Evolutionary conservation across 2,888 invertebrate species (phyloP).

Genomic region (Hydrotaea diabolus): DNA sequence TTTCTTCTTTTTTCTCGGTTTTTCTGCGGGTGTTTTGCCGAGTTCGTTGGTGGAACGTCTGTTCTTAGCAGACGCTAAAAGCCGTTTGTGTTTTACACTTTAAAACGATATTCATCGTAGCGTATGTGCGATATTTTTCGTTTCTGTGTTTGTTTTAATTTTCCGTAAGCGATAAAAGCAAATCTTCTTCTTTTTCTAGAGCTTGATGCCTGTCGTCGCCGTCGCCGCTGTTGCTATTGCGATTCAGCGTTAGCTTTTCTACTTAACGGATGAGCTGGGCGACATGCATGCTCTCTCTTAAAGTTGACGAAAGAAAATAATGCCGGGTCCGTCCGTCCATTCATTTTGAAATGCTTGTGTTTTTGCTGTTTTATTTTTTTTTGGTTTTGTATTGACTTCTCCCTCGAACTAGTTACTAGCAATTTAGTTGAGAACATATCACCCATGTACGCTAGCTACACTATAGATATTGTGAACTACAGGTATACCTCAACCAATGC

Average conservation of each 20-base stretch:
- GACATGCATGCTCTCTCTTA: constrained; percentile 51
- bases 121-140: constrained; percentile 76
- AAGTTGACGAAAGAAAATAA: constrained; percentile 34
- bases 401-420: constrained; percentile 3
- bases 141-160: constrained; percentile 13
- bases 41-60: constrained; percentile 59
- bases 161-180: constrained; percentile 31
- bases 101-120: constrained; percentile 71
- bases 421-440: constrained; percentile 11
- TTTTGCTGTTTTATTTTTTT: neutral
- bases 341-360: constrained; percentile 5
- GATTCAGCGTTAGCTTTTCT: constrained; percentile 47
- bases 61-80: constrained; percentile 65
- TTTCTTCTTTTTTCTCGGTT: neutral
- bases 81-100: constrained; percentile 66
- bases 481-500: neutral
- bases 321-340: neutral
- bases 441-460: neutral
- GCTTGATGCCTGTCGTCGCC: too few relatives aligned
- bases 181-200: constrained; percentile 33
- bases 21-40: neutral
- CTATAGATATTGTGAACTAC: neutral
- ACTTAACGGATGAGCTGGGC: constrained; percentile 37
- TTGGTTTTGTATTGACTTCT: neutral
- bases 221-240: constrained; percentile 46